phyloP scores from a whole-genome alignment of 2,113 vertebrate genomes.

The Gambusia affinis region DNA sequence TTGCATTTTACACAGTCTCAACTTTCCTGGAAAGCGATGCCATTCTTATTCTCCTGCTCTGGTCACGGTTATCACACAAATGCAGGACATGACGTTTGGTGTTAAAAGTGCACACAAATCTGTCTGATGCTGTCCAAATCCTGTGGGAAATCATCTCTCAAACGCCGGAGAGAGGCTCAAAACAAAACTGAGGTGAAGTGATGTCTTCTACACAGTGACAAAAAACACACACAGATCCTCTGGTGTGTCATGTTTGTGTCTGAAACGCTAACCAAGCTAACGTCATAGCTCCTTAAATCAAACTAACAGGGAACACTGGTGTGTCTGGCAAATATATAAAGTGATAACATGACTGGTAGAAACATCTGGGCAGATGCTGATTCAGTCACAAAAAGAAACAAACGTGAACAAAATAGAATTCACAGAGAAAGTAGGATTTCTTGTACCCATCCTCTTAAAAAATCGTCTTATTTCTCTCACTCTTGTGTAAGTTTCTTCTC shows the following conservation, averaged over 20 bases:
- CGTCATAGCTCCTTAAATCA: slow-evolving; percentile 47
- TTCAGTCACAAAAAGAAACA: slow-evolving; percentile 13
- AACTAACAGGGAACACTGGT: slow-evolving; percentile 48
- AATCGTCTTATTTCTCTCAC: slow-evolving; percentile 9
- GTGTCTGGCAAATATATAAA: slow-evolving; percentile 39
- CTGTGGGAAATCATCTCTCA: slow-evolving; percentile 20
- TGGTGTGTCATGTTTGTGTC: slow-evolving; percentile 38
- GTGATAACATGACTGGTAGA: slow-evolving; percentile 58
- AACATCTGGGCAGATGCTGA: slow-evolving; percentile 42
- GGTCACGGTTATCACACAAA: slow-evolving; percentile 1
- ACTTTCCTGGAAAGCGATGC: not conserved
- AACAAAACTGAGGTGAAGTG: slow-evolving; percentile 25
- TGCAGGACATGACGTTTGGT: not conserved
- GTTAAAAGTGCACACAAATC: not conserved
- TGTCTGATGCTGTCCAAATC: slow-evolving; percentile 13
- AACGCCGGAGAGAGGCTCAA: slow-evolving; percentile 15
- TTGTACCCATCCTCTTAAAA: slow-evolving; percentile 9
- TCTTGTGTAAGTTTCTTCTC: not conserved
- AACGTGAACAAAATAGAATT: not conserved
- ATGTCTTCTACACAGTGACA: slow-evolving; percentile 22
- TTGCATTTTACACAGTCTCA: not conserved
- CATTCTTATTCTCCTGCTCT: not conserved
- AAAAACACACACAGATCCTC: slow-evolving; percentile 16
- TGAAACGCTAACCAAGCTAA: slow-evolving; percentile 54
- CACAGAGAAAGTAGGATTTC: slow-evolving; percentile 20